Conservation (phyloP, 2,888 invertebrate genomes). For the Loripinus fragilis region DNA sequence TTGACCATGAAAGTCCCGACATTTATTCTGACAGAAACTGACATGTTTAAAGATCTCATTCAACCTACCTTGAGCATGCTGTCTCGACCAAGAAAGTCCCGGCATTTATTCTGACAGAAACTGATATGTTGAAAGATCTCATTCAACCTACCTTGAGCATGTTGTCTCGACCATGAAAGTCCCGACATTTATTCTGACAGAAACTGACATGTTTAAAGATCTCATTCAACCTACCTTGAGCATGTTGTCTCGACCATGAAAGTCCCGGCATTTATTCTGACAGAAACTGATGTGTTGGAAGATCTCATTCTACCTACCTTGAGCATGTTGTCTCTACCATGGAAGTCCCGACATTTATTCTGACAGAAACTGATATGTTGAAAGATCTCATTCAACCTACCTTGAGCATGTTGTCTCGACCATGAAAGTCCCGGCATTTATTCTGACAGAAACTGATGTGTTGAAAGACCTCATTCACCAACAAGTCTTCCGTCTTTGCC, state of each 20-base stretch:
- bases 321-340: constrained; percentile 86
- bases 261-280: constrained; percentile 89
- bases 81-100: no score
- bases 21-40: no score
- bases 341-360: constrained; percentile 88
- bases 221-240: not conserved
- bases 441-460: constrained; percentile 90
- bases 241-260: constrained; percentile 87
- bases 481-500: constrained; percentile 35
- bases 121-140: no score
- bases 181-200: no score
- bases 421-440: constrained; percentile 88
- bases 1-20: no score
- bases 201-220: no score
- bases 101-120: no score
- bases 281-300: constrained; percentile 90
- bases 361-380: constrained; percentile 90
- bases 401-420: constrained; percentile 85
- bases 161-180: not conserved
- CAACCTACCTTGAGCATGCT: no score
- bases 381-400: constrained; percentile 85
- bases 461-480: constrained; percentile 87
- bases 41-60: no score
- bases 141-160: not conserved
- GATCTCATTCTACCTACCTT: constrained; percentile 84